Conservation (phyloP, 53 echinoderm and acorn worm genomes). For the Crossaster papposus region DNA sequence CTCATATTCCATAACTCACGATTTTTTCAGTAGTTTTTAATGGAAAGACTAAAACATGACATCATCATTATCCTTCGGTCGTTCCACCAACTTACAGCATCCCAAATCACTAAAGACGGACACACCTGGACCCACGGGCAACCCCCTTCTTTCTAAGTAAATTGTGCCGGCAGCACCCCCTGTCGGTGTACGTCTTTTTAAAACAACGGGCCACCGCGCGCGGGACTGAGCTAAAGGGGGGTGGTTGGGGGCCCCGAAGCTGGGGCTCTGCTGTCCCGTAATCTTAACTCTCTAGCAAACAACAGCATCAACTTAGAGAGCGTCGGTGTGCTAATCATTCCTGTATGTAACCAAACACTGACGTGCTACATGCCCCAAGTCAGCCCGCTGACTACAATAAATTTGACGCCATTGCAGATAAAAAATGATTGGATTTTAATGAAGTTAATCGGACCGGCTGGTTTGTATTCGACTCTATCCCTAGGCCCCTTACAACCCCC, state of each 20-base stretch:
- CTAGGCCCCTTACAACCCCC: slow-evolving; percentile 3
- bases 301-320: slow-evolving; percentile 11
- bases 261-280: slow-evolving; percentile 1
- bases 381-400: slow-evolving; percentile 60
- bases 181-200: slow-evolving; percentile 7
- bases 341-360: slow-evolving; percentile 61
- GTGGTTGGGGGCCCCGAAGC: neutral
- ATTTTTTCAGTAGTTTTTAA: slow-evolving; percentile 38
- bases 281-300: slow-evolving; percentile 43
- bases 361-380: slow-evolving; percentile 48
- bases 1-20: slow-evolving; percentile 52
- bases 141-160: slow-evolving; percentile 56
- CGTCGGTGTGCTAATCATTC: slow-evolving; percentile 35
- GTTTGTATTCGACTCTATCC: slow-evolving; percentile 46
- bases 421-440: slow-evolving; percentile 68
- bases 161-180: slow-evolving; percentile 55
- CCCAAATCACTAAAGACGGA: slow-evolving; percentile 44
- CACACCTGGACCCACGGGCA: slow-evolving; percentile 48
- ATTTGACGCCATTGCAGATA: slow-evolving; percentile 66
- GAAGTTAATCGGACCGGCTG: slow-evolving; percentile 65
- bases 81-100: slow-evolving; percentile 63
- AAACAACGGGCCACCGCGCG: slow-evolving; percentile 22
- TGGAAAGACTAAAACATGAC: slow-evolving; percentile 52
- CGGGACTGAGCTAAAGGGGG: neutral
- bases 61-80: slow-evolving; percentile 61